phyloP scores from a whole-genome alignment of 2,888 invertebrate genomes.

The Lasioglossum pauxillum region DNA sequence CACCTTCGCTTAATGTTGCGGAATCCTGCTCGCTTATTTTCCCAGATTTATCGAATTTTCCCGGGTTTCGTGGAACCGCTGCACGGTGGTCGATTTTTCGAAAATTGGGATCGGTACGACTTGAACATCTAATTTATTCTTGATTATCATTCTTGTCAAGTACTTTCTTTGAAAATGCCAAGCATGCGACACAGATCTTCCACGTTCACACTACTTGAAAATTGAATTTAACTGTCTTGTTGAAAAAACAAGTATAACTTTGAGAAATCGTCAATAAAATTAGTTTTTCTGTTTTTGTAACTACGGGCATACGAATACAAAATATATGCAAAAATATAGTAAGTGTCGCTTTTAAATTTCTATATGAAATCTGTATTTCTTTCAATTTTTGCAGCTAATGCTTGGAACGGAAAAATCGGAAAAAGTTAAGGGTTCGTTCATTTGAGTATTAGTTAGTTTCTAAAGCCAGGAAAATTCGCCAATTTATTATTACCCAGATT shows the following conservation, averaged over 20 bases:
- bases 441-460: neutral
- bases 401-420: neutral
- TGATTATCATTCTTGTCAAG: too few relatives aligned
- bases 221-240: too few relatives aligned
- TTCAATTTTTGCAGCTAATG: neutral
- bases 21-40: constrained; percentile 16
- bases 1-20: constrained; percentile 39
- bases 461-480: neutral
- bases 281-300: too few relatives aligned
- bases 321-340: neutral
- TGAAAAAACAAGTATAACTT: neutral
- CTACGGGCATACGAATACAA: too few relatives aligned
- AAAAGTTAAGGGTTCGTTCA: neutral
- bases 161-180: too few relatives aligned
- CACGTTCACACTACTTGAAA: too few relatives aligned
- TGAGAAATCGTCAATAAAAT: neutral
- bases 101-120: neutral
- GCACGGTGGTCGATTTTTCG: neutral
- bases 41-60: constrained; percentile 15
- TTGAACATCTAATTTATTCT: neutral
- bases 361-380: neutral
- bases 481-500: neutral
- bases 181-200: too few relatives aligned
- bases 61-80: neutral
- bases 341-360: neutral